Evolutionary conservation across 37 sponge, comb jelly and placozoan species (phyloP).

Genomic region (Beroe forskalii): DNA sequence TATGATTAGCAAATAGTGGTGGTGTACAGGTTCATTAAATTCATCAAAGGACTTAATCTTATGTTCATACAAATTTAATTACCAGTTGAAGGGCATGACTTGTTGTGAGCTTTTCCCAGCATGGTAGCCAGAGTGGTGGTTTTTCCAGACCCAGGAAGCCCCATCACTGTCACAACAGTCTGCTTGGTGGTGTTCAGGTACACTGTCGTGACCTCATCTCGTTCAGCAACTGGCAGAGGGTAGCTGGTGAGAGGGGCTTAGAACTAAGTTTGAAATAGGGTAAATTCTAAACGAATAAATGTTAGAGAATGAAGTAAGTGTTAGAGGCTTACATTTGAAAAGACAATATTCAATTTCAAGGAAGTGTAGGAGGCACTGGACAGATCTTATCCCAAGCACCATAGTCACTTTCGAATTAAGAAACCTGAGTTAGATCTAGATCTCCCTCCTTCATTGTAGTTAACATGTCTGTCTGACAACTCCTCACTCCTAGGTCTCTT

Average conservation of each 20-base stretch:
- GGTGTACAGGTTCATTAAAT: too few species aligned
- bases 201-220: constrained; percentile 16
- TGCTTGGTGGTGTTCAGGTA: constrained; percentile 53
- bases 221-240: constrained; percentile 57
- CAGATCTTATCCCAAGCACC: too few species aligned
- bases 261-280: too few species aligned
- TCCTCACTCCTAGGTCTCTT: not conserved
- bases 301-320: too few species aligned
- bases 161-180: constrained; percentile 10
- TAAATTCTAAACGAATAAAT: too few species aligned
- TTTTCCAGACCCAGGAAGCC: constrained; percentile 53
- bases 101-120: constrained; percentile 34
- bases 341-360: not conserved
- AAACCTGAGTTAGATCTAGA: constrained; percentile 32
- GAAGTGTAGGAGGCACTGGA: not conserved
- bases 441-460: constrained; percentile 8
- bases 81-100: constrained; percentile 18
- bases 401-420: too few species aligned
- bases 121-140: constrained; percentile 48
- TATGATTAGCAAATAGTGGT: too few species aligned
- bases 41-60: too few species aligned
- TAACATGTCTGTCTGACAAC: not conserved
- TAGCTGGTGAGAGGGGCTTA: too few species aligned
- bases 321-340: too few species aligned
- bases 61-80: too few species aligned